These are phyloP conservation scores for Augiades crinisus DNA, from an alignment of 2,888 invertebrate species.

Conservation along the genomic window DNA sequence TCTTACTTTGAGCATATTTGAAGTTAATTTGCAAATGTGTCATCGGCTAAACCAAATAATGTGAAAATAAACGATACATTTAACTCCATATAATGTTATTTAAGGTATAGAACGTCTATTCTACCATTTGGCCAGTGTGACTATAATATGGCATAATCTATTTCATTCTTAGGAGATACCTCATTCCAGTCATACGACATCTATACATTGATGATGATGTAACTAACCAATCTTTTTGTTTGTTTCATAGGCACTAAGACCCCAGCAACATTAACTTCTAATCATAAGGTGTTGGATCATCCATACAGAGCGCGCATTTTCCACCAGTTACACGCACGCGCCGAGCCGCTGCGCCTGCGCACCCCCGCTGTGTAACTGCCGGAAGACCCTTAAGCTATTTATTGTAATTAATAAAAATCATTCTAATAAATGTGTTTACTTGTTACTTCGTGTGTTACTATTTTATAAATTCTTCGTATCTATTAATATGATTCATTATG, in stretches of 20 bases:
- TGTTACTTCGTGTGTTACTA: constrained; percentile 19
- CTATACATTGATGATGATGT: too few species aligned
- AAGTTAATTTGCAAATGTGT: too few species aligned
- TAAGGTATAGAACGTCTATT: too few species aligned
- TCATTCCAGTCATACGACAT: too few species aligned
- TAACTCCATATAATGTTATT: too few species aligned
- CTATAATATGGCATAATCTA: too few species aligned
- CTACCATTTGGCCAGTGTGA: too few species aligned
- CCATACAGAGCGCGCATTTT: constrained; percentile 65
- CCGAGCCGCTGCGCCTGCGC: constrained; percentile 36
- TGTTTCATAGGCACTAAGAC: constrained; percentile 54
- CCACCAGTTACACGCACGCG: constrained; percentile 71
- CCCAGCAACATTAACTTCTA: constrained; percentile 50
- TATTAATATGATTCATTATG: too few species aligned
- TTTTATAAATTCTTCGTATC: not conserved
- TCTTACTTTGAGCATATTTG: too few species aligned
- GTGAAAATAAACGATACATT: too few species aligned
- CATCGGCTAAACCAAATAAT: too few species aligned
- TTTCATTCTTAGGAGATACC: too few species aligned
- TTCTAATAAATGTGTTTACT: constrained; percentile 46
- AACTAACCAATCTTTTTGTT: constrained; percentile 32
- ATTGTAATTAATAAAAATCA: constrained; percentile 48
- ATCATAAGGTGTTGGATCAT: constrained; percentile 66
- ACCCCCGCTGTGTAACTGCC: constrained; percentile 65
- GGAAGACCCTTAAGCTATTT: constrained; percentile 63